Base-by-base conservation (phyloP, 1,140 invertebrate species). In the Anoplolepis gracilipes region DNA sequence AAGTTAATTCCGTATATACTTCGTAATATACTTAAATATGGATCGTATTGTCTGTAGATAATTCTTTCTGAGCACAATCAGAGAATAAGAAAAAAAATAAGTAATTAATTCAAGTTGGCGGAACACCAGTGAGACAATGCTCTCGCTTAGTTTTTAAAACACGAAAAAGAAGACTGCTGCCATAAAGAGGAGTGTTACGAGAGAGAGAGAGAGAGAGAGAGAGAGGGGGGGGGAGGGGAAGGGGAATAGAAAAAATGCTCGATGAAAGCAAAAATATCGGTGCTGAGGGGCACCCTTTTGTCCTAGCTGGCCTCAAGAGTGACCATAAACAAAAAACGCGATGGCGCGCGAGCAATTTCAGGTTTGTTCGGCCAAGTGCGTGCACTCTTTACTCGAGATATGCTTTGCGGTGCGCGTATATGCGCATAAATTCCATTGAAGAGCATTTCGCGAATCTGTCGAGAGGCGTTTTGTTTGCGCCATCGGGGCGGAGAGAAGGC, bases 381-480 rank as follows among this genome's bases (percentile, higher is more conserved):
- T 84, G 91, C 67, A 75, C 89, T 90, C 87, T 49, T 49, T 49
- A 72, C 49, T 72, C 86, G 85, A 49, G 16, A 4, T 49, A 36
- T 88, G 79, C 85, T 85, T 72, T 81, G 78, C 53, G 57, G 25
- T n/a, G 25, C 84, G 42, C 19, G 70, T 55, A 87, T 53, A 55
- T 46, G 59, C 28, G 77, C 55, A 36, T 13, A 53, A 42, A 88
- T 87, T 91, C 88, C 90, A 94, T 94, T 92, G 90, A 93, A 91
- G 87, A 84, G 90, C 92, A 93, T 94, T 92, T 93, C 89, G 90
- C 90, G 87, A 93, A 92, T 82, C 90, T 81, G 88, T 88, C 25
- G 86, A 90, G 85, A 95, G 94, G 94, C 94, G 94, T 95, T 95
- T 95, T 95, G 94, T 95, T 95, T 93, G 94, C 90, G 84, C 88